These are phyloP conservation scores for Epicauta chinensis DNA, from an alignment of 1,140 invertebrate species.

Conservation along the genomic window DNA sequence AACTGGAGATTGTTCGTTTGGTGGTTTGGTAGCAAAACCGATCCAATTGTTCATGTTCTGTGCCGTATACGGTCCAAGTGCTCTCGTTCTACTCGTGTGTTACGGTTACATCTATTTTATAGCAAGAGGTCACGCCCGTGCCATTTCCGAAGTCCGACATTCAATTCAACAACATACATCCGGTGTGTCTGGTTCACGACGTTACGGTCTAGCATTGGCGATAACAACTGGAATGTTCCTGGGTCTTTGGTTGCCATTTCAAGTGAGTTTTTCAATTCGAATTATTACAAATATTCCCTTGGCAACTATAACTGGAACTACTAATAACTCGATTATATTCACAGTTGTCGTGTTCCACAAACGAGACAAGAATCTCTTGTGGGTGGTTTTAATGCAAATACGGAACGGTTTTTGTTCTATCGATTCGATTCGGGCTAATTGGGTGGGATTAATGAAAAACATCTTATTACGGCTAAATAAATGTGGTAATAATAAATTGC, in stretches of 20 bases:
- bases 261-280: slow-evolving; percentile 45
- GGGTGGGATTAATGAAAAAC: no score
- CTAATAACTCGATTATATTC: no score
- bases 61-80: slow-evolving; percentile 53
- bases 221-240: slow-evolving; percentile 58
- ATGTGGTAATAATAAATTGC: no score
- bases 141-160: slow-evolving; percentile 58
- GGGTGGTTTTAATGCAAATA: no score
- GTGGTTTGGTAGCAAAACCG: slow-evolving; percentile 44
- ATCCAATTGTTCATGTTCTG: slow-evolving; percentile 49
- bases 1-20: slow-evolving; percentile 44
- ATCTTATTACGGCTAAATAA: no score
- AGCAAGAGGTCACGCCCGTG: slow-evolving; percentile 57
- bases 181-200: slow-evolving; percentile 37
- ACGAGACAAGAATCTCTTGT: no score
- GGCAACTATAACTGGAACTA: no score
- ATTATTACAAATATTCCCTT: no score
- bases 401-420: no score
- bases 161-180: slow-evolving; percentile 35
- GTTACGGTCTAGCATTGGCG: slow-evolving; percentile 58
- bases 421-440: no score
- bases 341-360: no score
- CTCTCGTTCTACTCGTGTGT: slow-evolving; percentile 51
- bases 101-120: slow-evolving; percentile 62
- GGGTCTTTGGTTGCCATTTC: slow-evolving; percentile 57